Base-by-base conservation (phyloP, 2,113 vertebrate genomes). In the Lethenteron reissneri region DNA sequence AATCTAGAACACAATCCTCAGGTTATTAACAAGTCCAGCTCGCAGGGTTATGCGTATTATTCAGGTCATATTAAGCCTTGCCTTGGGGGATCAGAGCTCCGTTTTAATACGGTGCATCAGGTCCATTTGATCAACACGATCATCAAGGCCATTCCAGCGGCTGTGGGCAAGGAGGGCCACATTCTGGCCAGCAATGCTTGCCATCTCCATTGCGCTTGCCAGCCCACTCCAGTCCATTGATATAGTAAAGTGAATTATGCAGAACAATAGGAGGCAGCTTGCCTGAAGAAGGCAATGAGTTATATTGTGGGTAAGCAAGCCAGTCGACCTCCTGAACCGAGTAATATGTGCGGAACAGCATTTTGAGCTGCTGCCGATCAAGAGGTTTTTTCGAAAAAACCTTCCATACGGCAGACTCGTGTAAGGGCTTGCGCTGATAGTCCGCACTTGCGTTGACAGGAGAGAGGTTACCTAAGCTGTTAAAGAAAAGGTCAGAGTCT, bases 41-140 rank as follows among this genome's bases (percentile, higher is more conserved):
- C 56, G n/a, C 70, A 71, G 56, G 10, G 56, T 71, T 60, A 72
- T 56, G 58, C 64, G 19, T n/a, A 60, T 10, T 57, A 60, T 10
- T 59, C 57, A 13, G 62, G 56, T 10, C 17, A 15, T 21, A 60
- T 72, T 71, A 25, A 60, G 19, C 8, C n/a, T 72, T 60, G 60
- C 21, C 12, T 57, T 15, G 13, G 58, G 14, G 1, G 0, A 0
- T 95, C 83, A 97, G 75, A 99, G 82, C 75, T 99, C 94, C 0
- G 89, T 95, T 79, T 99, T 99, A 76, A 99, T 87, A 76, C 88
- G 89, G 80, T 96, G 94, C 82, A 96, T 86, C 76, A 99, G 82
- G 75, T 99, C 94, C 76, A 83, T 92, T 77, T 94, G 94, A 80
- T 97, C 91, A 10, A 99, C 88, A 83, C 90, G 92, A 74, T 94